Percentiles rank a stretch among this genome's conserved stretches.
phyloP scores from a whole-genome alignment of 30 jellyfish, hydroid and myxozoan genomes.

The Aurelia aurita region DNA sequence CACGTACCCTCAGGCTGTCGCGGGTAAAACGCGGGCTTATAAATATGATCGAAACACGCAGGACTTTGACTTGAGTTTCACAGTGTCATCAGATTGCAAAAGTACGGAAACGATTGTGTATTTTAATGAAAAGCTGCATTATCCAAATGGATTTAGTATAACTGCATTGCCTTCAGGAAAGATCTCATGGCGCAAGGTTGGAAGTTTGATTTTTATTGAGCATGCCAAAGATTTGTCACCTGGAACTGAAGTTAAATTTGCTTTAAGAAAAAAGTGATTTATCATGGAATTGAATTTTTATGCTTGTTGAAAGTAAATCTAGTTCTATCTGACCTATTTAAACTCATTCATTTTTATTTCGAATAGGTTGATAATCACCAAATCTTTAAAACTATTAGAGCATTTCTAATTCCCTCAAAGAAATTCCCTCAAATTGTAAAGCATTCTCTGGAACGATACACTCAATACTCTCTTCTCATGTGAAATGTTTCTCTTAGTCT shows the following conservation, averaged over 20 bases:
- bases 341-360: no score
- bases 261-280: constrained; percentile 20
- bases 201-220: constrained; percentile 47
- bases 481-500: no score
- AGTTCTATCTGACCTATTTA: no score
- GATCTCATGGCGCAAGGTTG: constrained; percentile 64
- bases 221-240: constrained; percentile 48
- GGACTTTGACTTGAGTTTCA: constrained; percentile 60
- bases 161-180: constrained; percentile 58
- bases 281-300: no score
- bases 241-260: constrained; percentile 51
- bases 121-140: constrained; percentile 79
- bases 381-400: no score
- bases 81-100: constrained; percentile 60
- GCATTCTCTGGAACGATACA: no score
- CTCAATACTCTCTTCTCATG: no score
- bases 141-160: constrained; percentile 73
- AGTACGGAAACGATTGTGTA: constrained; percentile 72
- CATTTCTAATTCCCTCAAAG: no score
- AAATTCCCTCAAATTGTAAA: no score
- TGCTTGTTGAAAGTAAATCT: background rate
- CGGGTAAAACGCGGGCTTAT: constrained; percentile 76
- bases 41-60: constrained; percentile 67
- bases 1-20: constrained; percentile 97
- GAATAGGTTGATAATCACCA: no score